Conservation (phyloP, 1,140 invertebrate genomes). For the Lamellibrachia luymesi region DNA sequence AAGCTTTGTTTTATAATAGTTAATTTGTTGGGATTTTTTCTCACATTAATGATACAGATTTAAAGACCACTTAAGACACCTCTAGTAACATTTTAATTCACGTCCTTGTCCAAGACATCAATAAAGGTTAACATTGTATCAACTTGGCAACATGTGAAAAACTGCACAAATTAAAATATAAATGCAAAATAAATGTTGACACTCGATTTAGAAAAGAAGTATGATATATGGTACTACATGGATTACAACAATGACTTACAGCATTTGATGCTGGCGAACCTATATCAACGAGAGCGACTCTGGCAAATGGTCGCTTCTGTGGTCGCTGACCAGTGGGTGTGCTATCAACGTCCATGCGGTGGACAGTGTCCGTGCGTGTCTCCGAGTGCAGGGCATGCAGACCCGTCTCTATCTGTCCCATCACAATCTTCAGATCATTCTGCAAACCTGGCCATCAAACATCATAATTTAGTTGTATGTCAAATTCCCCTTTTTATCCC, state of each 20-base stretch:
- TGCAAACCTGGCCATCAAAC: slow-evolving; percentile 68
- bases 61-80: neutral
- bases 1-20: neutral
- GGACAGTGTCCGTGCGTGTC: slow-evolving; percentile 26
- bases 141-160: neutral
- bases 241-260: slow-evolving; percentile 60
- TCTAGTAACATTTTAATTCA: neutral
- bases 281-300: slow-evolving; percentile 70
- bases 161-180: neutral
- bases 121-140: neutral
- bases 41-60: neutral
- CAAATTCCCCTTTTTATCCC: too few species aligned
- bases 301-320: slow-evolving; percentile 52
- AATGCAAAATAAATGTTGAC: neutral
- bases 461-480: too few species aligned
- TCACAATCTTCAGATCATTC: slow-evolving; percentile 85
- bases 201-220: neutral
- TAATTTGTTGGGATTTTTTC: neutral
- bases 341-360: slow-evolving; percentile 9
- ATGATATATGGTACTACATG: slow-evolving; percentile 12
- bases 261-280: slow-evolving; percentile 79
- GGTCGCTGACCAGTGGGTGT: slow-evolving; percentile 2
- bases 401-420: slow-evolving; percentile 79
- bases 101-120: neutral
- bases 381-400: slow-evolving; percentile 64